Conservation (phyloP, 2,797 vertebrate genomes). For the Acanthiza pusilla region DNA sequence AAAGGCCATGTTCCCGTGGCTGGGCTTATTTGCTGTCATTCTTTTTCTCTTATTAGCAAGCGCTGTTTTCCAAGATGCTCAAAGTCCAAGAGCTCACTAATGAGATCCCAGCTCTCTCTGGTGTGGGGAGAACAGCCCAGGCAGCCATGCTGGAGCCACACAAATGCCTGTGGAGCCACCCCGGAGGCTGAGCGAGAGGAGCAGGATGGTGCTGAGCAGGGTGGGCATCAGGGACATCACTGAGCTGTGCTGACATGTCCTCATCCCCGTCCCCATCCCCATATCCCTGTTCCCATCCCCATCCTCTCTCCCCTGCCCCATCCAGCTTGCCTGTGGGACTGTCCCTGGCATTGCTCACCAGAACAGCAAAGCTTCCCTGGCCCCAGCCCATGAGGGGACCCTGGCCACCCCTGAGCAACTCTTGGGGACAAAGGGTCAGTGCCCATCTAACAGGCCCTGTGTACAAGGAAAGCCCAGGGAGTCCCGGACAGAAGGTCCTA, state of each 20-base stretch:
- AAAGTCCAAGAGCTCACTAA: neutral
- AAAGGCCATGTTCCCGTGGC: neutral
- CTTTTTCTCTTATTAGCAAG: slow-evolving; percentile 37
- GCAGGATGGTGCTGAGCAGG: neutral
- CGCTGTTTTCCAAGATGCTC: neutral
- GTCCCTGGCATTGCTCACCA: neutral
- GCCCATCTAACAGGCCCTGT: fast-evolving
- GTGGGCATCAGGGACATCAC: neutral
- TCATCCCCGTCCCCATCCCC: too few relatives aligned
- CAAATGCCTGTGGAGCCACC: fast-evolving
- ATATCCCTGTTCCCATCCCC: too few relatives aligned
- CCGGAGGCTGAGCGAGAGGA: neutral
- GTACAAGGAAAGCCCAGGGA: neutral
- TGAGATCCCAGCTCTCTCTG: neutral
- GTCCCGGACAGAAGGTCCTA: fast-evolving
- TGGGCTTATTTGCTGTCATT: slow-evolving; percentile 34
- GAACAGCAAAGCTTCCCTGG: neutral
- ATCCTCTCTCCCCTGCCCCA: neutral
- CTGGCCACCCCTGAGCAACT: fast-evolving
- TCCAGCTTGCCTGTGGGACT: neutral
- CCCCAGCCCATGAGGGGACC: fast-evolving
- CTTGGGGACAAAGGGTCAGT: fast-evolving
- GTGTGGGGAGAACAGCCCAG: neutral
- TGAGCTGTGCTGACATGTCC: fast-evolving
- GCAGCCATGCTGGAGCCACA: fast-evolving